These are phyloP conservation scores for Zosterops lateralis DNA, from an alignment of 2,113 vertebrate genomes.

Conservation along the genomic window DNA sequence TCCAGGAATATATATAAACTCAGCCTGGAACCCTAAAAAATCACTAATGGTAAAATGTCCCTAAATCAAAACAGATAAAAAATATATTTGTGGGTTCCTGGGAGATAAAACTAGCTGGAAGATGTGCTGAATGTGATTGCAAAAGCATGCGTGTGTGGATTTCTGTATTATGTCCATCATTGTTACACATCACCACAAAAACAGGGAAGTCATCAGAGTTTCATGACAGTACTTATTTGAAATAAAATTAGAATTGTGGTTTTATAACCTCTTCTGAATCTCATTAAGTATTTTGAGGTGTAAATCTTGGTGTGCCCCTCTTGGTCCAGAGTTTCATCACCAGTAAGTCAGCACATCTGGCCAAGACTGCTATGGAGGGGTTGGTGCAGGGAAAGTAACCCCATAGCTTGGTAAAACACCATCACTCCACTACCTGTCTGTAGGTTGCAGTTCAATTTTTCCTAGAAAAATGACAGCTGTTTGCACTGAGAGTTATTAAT, in stretches of 20 bases:
- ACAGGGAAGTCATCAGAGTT: background rate
- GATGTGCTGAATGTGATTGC: background rate
- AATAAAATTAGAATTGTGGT: background rate
- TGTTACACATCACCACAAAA: background rate
- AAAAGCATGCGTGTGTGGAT: fast-evolving
- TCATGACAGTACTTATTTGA: background rate
- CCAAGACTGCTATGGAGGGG: background rate
- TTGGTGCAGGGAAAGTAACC: background rate
- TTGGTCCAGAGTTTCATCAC: background rate
- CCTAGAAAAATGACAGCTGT: background rate
- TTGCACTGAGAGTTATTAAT: background rate
- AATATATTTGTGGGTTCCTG: background rate
- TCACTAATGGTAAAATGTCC: background rate
- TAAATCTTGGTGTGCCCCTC: background rate
- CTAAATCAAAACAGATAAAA: background rate
- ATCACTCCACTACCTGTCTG: background rate
- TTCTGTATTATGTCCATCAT: background rate
- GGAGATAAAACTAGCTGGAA: background rate
- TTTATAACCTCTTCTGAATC: background rate
- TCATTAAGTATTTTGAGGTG: background rate
- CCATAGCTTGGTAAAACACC: background rate
- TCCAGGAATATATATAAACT: background rate
- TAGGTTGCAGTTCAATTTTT: background rate
- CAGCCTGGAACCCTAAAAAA: background rate
- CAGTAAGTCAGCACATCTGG: background rate